phyloP scores from a whole-genome alignment of 2,113 vertebrate species.

The Caracal caracal region DNA sequence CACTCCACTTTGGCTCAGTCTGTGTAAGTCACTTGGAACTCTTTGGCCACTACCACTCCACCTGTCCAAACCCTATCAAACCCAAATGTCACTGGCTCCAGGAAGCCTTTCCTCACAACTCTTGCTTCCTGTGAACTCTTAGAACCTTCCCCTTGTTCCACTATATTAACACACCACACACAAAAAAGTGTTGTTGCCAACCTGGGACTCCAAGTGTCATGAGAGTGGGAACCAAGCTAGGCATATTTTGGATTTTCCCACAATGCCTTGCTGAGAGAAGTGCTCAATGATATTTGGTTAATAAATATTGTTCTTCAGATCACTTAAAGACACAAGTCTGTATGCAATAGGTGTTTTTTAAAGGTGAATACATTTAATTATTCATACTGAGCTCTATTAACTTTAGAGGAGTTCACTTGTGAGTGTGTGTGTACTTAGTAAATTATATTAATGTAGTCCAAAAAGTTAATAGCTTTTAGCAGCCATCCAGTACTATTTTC shows the following conservation, averaged over 20 bases:
- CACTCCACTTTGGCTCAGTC: not conserved
- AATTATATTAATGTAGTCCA: not conserved
- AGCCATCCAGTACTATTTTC: not conserved
- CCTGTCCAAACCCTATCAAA: not conserved
- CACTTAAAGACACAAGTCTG: slow-evolving; percentile 4
- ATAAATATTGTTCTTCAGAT: slow-evolving; percentile 29
- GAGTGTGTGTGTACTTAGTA: not conserved
- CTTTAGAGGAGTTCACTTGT: not conserved
- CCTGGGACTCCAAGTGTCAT: not conserved
- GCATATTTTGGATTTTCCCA: not conserved
- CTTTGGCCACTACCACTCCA: not conserved
- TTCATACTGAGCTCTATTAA: slow-evolving; percentile 28
- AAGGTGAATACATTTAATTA: slow-evolving; percentile 21
- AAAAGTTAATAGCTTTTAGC: slow-evolving; percentile 46
- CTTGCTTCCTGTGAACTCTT: not conserved
- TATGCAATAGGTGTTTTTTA: not conserved
- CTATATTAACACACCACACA: not conserved
- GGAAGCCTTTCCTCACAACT: not conserved
- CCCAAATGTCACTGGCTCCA: not conserved
- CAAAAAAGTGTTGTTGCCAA: not conserved
- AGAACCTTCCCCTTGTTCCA: not conserved
- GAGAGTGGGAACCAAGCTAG: not conserved
- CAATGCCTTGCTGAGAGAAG: not conserved
- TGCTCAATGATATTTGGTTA: slow-evolving; percentile 2
- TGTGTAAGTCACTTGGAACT: not conserved